phyloP scores from a whole-genome alignment of 1,140 invertebrate species.

The Apocrypta bakeri region DNA sequence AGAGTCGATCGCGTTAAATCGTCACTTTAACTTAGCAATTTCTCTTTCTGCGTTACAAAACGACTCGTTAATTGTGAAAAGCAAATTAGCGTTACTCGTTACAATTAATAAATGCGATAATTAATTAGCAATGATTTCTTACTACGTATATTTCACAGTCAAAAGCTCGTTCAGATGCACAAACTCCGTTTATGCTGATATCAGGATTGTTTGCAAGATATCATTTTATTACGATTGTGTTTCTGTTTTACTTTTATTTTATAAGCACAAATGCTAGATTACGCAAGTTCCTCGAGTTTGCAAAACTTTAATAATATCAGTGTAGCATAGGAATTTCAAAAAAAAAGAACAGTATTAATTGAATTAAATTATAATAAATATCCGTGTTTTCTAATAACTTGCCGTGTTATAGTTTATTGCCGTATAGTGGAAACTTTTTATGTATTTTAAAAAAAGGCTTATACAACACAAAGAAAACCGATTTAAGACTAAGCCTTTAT shows the following conservation, averaged over 20 bases:
- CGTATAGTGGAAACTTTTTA: not conserved
- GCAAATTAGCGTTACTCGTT: not conserved
- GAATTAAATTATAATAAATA: not conserved
- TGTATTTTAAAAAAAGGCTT: not conserved
- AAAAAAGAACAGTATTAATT: not conserved
- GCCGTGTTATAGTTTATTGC: too few relatives aligned
- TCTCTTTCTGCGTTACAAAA: not conserved
- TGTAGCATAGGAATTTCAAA: not conserved
- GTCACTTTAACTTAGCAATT: not conserved
- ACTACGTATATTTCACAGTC: not conserved
- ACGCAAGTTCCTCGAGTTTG: not conserved
- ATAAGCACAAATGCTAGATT: not conserved
- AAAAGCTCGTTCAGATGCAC: not conserved
- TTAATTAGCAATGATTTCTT: not conserved
- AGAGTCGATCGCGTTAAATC: not conserved
- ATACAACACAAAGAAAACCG: not conserved
- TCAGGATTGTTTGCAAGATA: not conserved
- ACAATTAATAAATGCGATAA: not conserved
- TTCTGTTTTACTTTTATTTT: not conserved
- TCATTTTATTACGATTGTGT: not conserved
- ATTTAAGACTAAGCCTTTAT: not conserved
- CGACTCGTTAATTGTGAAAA: not conserved
- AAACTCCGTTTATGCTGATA: not conserved
- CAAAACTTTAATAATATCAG: not conserved
- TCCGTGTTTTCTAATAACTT: not conserved